Conservation (phyloP, 2,113 vertebrate genomes). For the Amblyopsis rosae region DNA sequence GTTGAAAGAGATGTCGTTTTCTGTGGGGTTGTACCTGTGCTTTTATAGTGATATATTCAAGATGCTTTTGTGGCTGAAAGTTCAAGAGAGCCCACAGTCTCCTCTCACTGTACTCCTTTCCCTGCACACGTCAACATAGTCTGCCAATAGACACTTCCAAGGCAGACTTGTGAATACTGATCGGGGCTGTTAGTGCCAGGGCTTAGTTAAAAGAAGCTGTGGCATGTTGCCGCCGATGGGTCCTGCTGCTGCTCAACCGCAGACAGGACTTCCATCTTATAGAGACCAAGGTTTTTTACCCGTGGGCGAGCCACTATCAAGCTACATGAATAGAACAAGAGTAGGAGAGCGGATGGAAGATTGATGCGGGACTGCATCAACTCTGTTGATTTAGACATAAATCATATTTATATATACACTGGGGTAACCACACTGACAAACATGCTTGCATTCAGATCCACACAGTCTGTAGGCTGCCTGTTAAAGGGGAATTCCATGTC, state of each 20-base stretch:
- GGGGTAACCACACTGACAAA: constrained; percentile 23
- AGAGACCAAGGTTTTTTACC: constrained; percentile 41
- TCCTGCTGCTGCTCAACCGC: constrained; percentile 39
- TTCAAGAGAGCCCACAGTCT: constrained; percentile 11
- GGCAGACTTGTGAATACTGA: constrained; percentile 21
- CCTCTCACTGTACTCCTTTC: neutral
- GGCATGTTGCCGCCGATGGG: constrained; percentile 23
- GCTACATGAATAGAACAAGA: constrained; percentile 23
- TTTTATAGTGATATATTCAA: constrained; percentile 28
- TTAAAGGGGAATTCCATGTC: too few species aligned
- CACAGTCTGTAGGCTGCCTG: neutral
- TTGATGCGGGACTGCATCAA: constrained; percentile 2
- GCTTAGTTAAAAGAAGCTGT: constrained; percentile 35
- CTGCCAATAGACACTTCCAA: constrained; percentile 16
- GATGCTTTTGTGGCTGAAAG: constrained; percentile 25
- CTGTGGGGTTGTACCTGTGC: constrained; percentile 44
- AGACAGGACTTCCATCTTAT: constrained; percentile 48
- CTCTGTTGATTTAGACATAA: constrained; percentile 1
- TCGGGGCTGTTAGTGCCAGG: constrained; percentile 12
- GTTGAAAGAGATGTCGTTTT: constrained; percentile 42
- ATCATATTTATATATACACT: neutral
- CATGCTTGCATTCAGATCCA: neutral
- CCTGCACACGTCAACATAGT: neutral
- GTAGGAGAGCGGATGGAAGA: constrained; percentile 20
- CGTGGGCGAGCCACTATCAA: constrained; percentile 38